These are phyloP conservation scores for Erythrocebus patas DNA, from an alignment of 2,113 vertebrate genomes.

Conservation along the genomic window DNA sequence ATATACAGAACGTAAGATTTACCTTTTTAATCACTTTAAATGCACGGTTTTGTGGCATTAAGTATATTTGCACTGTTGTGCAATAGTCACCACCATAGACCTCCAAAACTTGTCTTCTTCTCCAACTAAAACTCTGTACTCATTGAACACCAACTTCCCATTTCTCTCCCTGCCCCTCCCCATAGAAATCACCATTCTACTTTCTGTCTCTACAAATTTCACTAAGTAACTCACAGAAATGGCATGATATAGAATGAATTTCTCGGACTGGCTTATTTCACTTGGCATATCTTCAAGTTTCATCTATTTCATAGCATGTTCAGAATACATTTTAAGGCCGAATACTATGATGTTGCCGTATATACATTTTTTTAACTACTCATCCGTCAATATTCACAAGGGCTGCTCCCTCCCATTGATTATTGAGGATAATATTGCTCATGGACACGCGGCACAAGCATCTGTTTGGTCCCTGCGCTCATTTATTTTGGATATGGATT, in stretches of 20 bases:
- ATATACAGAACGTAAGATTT: not conserved
- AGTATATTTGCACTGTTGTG: not conserved
- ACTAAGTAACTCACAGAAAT: not conserved
- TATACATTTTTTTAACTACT: not conserved
- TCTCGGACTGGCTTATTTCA: not conserved
- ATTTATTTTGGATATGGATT: not conserved
- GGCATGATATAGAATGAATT: not conserved
- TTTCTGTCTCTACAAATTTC: not conserved
- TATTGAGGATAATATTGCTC: not conserved
- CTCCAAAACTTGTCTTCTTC: not conserved
- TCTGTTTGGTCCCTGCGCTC: rapidly evolving
- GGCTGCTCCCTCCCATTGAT: not conserved
- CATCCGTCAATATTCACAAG: no score
- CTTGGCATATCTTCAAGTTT: not conserved
- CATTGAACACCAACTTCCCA: not conserved
- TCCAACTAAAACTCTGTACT: not conserved
- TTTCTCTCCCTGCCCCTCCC: not conserved
- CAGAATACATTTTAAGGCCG: not conserved
- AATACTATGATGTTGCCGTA: not conserved
- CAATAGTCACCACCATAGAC: not conserved
- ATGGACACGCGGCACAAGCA: not conserved
- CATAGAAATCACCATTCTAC: not conserved
- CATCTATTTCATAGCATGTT: not conserved
- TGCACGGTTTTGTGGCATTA: not conserved
- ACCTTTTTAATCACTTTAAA: not conserved